phyloP scores from a whole-genome alignment of 2,113 vertebrate genomes.

The Hyperopisus bebe region DNA sequence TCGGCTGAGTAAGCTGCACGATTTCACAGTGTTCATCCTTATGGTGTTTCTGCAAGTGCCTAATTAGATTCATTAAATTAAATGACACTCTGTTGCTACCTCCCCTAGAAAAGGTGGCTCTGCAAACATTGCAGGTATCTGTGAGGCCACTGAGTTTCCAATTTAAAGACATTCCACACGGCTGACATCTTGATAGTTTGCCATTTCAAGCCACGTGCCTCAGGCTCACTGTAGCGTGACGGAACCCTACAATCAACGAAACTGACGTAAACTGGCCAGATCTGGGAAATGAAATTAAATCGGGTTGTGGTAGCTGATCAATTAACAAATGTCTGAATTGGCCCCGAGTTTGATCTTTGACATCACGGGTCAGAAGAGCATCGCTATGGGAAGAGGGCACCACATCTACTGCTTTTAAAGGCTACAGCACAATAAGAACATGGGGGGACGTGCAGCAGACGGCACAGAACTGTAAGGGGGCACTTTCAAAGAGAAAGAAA shows the following conservation, averaged over 20 bases:
- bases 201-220: not conserved
- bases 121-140: not conserved
- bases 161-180: not conserved
- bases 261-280: not conserved
- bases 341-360: not conserved
- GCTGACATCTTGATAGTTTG: not conserved
- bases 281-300: not conserved
- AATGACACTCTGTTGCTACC: not conserved
- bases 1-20: not conserved
- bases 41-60: not conserved
- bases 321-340: not conserved
- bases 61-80: not conserved
- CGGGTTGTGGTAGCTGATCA: not conserved
- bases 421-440: not conserved
- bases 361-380: not conserved
- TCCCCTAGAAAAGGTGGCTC: not conserved
- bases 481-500: constrained; percentile 10
- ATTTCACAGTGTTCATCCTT: not conserved
- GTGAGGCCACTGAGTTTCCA: not conserved
- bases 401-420: not conserved
- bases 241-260: not conserved
- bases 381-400: not conserved
- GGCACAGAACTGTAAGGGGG: constrained; percentile 10
- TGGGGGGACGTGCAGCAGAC: not conserved
- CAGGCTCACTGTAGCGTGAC: not conserved